Conservation (phyloP, 23 tunicate species). For the Phallusia fumigata region DNA sequence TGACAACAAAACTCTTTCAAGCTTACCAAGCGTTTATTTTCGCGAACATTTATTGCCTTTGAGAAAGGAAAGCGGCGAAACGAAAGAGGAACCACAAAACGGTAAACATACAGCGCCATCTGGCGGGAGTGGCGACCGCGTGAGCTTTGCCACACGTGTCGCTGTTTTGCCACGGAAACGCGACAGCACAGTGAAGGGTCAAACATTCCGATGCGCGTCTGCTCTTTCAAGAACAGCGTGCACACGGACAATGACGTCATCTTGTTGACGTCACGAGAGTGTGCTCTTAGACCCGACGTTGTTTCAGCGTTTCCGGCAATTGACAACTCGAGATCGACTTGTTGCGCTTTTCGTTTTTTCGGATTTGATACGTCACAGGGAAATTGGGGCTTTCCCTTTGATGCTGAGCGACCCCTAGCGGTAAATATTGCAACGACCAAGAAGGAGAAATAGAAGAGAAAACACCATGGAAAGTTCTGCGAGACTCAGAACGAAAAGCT, state of each 20-base stretch:
- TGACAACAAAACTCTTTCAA: too few species aligned
- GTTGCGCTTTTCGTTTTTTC: too few species aligned
- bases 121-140: neutral
- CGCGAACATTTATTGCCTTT: constrained; percentile 10
- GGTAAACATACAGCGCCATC: neutral
- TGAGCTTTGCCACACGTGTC: neutral
- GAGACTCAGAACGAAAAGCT: neutral
- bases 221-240: neutral
- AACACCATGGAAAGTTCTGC: neutral
- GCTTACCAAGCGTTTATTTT: neutral
- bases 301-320: too few species aligned
- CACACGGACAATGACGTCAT: too few species aligned
- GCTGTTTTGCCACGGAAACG: too few species aligned
- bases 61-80: neutral
- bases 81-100: neutral
- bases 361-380: too few species aligned
- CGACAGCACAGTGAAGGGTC: neutral
- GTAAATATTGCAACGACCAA: constrained; percentile 2
- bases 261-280: too few species aligned
- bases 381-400: too few species aligned
- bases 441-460: neutral
- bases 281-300: too few species aligned
- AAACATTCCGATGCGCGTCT: neutral
- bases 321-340: too few species aligned
- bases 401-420: neutral